Percentiles rank a stretch among this genome's conserved stretches.
These are phyloP conservation scores for Hypselothyrea guttata DNA, from an alignment of 2,888 invertebrate species.

Conservation along the genomic window DNA sequence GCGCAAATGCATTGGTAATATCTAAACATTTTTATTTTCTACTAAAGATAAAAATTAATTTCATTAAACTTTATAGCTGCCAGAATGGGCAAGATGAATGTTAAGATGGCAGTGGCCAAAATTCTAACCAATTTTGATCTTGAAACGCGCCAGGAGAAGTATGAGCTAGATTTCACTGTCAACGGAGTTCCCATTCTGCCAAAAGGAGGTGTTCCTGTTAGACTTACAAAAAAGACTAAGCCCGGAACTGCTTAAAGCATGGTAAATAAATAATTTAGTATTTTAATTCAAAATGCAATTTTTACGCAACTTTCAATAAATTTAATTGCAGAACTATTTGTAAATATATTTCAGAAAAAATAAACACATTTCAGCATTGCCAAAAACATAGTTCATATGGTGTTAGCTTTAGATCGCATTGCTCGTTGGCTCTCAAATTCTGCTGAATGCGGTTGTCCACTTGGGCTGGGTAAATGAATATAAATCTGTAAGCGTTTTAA, in stretches of 20 bases:
- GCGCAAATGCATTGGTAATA: slow-evolving; percentile 81
- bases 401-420: background rate
- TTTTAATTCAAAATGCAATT: no score
- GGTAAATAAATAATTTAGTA: no score
- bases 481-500: slow-evolving; percentile 38
- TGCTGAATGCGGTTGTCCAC: no score
- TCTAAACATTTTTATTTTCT: no score
- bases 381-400: background rate
- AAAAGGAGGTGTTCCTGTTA: slow-evolving; percentile 74
- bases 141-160: slow-evolving; percentile 49
- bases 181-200: slow-evolving; percentile 70
- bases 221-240: slow-evolving; percentile 55
- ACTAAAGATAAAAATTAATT: no score
- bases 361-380: no score
- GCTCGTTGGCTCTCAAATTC: no score
- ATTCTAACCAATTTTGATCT: slow-evolving; percentile 75
- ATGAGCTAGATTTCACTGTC: slow-evolving; percentile 77
- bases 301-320: no score
- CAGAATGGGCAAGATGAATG: slow-evolving; percentile 79
- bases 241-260: background rate
- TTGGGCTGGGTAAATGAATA: slow-evolving; percentile 34
- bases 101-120: slow-evolving; percentile 78
- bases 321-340: background rate
- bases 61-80: slow-evolving; percentile 53
- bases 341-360: no score